Evolutionary conservation across 2,113 vertebrate species (phyloP).

Genomic region (Pachyramphus minor): DNA sequence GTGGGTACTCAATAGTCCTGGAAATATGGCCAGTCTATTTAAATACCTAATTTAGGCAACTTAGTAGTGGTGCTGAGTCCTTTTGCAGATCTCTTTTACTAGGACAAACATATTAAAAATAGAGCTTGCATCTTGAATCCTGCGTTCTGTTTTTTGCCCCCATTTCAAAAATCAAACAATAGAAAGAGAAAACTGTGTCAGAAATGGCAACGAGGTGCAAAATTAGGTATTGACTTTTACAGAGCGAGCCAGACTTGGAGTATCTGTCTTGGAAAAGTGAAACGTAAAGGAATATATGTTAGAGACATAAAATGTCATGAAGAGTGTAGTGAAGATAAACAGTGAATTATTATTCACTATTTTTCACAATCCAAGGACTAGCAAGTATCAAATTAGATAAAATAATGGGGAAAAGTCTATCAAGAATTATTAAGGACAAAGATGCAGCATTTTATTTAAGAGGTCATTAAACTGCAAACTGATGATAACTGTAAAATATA

Average conservation of each 20-base stretch:
- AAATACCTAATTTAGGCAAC: constrained; percentile 9
- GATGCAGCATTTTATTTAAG: neutral
- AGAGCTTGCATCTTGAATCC: neutral
- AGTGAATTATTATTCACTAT: neutral
- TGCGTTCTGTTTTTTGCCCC: neutral
- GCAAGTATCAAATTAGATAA: neutral
- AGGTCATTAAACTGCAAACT: neutral
- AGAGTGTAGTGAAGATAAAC: neutral
- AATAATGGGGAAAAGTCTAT: neutral
- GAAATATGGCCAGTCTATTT: neutral
- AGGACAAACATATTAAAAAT: neutral
- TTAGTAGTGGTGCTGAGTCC: neutral
- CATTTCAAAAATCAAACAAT: neutral
- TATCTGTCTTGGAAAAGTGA: neutral
- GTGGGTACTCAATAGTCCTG: neutral
- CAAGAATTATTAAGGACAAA: neutral
- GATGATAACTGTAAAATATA: neutral
- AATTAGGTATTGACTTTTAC: neutral
- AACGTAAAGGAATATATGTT: neutral
- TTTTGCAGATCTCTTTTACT: neutral
- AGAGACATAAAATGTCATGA: neutral
- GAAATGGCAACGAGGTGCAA: neutral
- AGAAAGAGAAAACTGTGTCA: neutral
- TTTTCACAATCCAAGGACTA: neutral
- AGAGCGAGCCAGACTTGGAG: neutral